Evolutionary conservation across 2,888 invertebrate species (phyloP).

Genomic region (Acanthosepion esculentum): DNA sequence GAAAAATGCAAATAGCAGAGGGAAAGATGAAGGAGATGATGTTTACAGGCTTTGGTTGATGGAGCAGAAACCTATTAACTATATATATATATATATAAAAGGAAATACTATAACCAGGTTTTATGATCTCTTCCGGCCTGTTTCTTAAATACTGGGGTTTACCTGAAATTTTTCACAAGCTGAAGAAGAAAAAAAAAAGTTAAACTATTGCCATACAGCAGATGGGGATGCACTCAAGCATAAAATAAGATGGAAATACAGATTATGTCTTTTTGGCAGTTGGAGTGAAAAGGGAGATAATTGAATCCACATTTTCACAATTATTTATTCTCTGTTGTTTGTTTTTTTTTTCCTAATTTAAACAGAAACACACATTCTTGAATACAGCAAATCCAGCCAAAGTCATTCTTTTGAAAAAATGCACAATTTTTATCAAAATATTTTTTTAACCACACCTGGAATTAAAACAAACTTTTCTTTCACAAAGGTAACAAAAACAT

Average conservation of each 20-base stretch:
- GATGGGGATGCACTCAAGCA: neutral
- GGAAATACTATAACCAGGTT: neutral
- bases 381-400: too few relatives aligned
- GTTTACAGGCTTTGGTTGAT: neutral
- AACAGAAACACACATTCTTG: too few relatives aligned
- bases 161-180: neutral
- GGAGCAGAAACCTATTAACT: neutral
- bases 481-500: too few relatives aligned
- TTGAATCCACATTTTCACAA: neutral
- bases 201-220: neutral
- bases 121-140: neutral
- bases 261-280: neutral
- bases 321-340: too few relatives aligned
- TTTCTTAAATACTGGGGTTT: neutral
- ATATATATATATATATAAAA: neutral
- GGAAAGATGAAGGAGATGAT: neutral
- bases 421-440: too few relatives aligned
- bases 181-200: neutral
- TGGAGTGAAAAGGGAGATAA: neutral
- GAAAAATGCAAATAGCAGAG: neutral
- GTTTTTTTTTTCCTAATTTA: too few relatives aligned
- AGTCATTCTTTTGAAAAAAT: too few relatives aligned
- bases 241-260: neutral
- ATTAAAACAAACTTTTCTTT: too few relatives aligned
- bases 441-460: too few relatives aligned